These are phyloP conservation scores for Dendrocincla fuliginosa DNA, from an alignment of 2,797 vertebrate genomes.

Conservation along the genomic window DNA sequence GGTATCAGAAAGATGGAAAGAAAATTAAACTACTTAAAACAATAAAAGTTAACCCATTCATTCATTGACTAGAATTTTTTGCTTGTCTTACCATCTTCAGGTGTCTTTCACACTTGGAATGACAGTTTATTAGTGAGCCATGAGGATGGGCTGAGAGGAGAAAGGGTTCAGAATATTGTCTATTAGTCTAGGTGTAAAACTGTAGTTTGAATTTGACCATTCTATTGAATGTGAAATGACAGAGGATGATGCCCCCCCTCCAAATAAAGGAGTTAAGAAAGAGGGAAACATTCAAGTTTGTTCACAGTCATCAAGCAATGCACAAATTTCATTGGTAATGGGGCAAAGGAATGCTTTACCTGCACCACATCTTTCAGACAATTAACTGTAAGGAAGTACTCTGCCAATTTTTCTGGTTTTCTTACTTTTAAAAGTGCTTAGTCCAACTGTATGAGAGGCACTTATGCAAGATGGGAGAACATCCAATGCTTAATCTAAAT, in stretches of 20 bases:
- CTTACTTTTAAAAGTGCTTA: not conserved
- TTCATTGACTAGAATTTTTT: not conserved
- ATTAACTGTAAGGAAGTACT: not conserved
- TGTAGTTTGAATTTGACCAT: not conserved
- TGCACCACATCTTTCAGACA: not conserved
- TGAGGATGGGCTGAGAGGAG: fast-evolving
- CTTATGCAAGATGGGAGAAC: not conserved
- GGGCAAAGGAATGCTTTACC: not conserved
- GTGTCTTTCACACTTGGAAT: not conserved
- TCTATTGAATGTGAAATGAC: not conserved
- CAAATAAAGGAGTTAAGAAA: not conserved
- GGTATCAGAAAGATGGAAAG: not conserved
- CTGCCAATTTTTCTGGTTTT: not conserved
- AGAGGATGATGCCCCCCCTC: not conserved
- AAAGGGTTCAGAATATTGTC: not conserved
- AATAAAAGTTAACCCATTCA: not conserved
- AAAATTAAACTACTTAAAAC: not conserved
- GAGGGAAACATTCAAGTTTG: not conserved
- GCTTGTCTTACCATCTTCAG: fast-evolving
- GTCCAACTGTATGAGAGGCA: not conserved
- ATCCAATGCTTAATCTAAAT: not conserved
- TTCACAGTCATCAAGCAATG: not conserved
- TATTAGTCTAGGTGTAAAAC: not conserved
- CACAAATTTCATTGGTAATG: not conserved
- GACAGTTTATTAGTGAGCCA: not conserved